phyloP scores from a whole-genome alignment of 2,113 vertebrate species.

The Centropus unirufus region DNA sequence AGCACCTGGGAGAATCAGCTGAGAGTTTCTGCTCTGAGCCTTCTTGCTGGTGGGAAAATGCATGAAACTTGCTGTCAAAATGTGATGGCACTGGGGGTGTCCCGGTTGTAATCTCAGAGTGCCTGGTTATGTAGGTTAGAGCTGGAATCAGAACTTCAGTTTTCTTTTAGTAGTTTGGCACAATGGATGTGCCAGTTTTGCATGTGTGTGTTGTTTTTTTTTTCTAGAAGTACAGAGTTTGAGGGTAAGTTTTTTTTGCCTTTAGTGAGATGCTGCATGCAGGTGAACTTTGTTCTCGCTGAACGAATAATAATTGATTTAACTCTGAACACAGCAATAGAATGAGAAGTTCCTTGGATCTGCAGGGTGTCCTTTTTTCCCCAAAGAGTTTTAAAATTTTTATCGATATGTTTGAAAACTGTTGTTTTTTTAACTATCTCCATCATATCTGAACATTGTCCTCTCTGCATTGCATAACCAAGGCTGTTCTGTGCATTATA shows the following conservation, averaged over 20 bases:
- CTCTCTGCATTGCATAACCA: neutral
- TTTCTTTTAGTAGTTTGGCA: neutral
- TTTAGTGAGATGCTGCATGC: neutral
- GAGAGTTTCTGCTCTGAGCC: neutral
- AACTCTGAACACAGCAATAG: neutral
- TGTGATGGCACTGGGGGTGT: neutral
- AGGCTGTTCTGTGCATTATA: neutral
- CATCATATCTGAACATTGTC: neutral
- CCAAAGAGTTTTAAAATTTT: neutral
- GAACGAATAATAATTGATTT: neutral
- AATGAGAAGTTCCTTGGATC: neutral
- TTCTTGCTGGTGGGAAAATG: neutral
- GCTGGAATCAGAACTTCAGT: neutral
- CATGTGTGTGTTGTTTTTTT: neutral
- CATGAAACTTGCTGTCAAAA: conserved; percentile 36
- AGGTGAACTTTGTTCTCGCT: neutral
- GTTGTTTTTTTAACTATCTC: neutral
- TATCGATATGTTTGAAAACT: neutral
- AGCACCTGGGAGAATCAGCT: neutral
- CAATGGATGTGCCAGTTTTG: neutral
- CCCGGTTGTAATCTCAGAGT: neutral
- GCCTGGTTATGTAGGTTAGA: neutral
- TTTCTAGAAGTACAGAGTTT: neutral
- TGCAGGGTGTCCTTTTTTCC: neutral
- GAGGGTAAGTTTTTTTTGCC: neutral